Base-by-base conservation (phyloP, 2,797 vertebrate species). In the Micropoecilia bifurca region DNA sequence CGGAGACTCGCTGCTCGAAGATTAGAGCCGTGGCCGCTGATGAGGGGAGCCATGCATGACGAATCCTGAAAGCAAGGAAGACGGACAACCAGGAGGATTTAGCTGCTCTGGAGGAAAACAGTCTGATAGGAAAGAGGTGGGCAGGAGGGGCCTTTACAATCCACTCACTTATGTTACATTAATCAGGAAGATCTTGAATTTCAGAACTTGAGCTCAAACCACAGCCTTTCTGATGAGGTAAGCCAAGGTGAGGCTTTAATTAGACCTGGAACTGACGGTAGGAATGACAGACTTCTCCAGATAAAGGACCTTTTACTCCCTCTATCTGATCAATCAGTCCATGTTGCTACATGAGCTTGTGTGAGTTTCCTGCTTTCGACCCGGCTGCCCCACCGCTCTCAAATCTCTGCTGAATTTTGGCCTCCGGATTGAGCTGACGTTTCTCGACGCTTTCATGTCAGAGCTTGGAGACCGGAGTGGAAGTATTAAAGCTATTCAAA, bases 401-500 rank as follows among this genome's bases (percentile, higher is more conserved):
- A 83, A 81, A 89, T 83, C 91, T 89, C 87, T 73, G 83, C 68
- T 76, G 85, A 45, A 81, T 92, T 83, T 80, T 83, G 81, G 91
- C 79, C 30, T 73, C 76, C 43, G 83, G 82, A 82, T 80, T 86
- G 77, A 85, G 78, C 78, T 77, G 75, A 81, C 63, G 79, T 76
- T 84, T 84, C 22, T 53, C 89, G 94, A 94, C 92, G 93, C 91
- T 91, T 95, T 95, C 83, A 95, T 94, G 88, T 90, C 48, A 57
- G 80, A 84, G 78, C 90, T 85, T 71, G 75, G 77, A 83, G 89
- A 90, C 83, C 80, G 87, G 82, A 83, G 88, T 91, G 81, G 82
- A 92, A 90, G 86, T 81, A 94, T 93, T 91, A 88, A 87, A 93
- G 79, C 83, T 87, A 92, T 91, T 93, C 88, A 89, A 94, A 94